Evolutionary conservation across 2,797 vertebrate species (phyloP).

Genomic region (Xiphophorus birchmanni): DNA sequence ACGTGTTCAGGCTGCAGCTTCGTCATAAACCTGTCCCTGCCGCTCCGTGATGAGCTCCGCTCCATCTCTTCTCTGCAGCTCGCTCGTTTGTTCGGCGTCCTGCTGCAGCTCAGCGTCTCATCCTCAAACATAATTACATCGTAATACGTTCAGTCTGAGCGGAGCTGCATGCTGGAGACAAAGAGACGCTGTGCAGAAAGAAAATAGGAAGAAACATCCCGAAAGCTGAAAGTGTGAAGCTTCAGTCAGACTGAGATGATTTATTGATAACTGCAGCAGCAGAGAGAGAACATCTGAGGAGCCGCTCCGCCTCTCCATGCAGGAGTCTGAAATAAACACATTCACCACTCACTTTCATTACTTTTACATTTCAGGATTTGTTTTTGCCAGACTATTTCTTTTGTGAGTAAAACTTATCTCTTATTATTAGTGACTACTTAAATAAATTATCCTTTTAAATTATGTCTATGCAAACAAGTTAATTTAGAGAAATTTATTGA

Average conservation of each 20-base stretch:
- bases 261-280: neutral
- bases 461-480: neutral
- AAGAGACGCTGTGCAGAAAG: neutral
- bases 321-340: neutral
- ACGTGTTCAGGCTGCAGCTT: neutral
- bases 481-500: neutral
- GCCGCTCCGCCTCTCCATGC: neutral
- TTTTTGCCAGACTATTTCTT: too few species aligned
- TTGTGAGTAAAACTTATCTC: too few species aligned
- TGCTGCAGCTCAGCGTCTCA: neutral
- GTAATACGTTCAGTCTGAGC: neutral
- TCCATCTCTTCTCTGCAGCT: neutral
- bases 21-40: neutral
- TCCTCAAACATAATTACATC: neutral
- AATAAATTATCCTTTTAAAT: too few species aligned
- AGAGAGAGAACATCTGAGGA: neutral
- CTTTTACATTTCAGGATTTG: too few species aligned
- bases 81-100: neutral
- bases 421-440: too few species aligned
- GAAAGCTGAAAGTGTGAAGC: neutral
- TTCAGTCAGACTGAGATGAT: neutral
- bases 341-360: too few species aligned
- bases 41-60: neutral
- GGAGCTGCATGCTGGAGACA: neutral
- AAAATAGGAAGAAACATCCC: neutral